Base-by-base conservation (phyloP, 2,797 vertebrate species). In the Spatula versicolor region DNA sequence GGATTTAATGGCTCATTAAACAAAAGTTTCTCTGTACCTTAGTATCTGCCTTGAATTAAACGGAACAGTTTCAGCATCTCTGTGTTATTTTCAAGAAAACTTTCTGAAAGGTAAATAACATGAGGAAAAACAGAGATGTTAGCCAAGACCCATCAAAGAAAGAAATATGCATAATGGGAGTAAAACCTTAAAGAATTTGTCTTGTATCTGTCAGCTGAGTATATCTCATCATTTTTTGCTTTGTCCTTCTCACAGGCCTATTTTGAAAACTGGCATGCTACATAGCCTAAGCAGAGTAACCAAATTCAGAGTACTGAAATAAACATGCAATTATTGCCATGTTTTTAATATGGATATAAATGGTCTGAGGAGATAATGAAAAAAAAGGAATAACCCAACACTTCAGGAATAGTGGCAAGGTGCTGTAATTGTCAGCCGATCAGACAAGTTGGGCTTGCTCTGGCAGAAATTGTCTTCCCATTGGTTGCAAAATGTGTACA, bases 311-410 rank as follows among this genome's bases (percentile, higher is more conserved):
- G 89, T 94, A 76, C 75, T 77, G 96, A 96, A 93, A 84, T 89
- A 96, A 97, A 92, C 95, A 96, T 96, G 95, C 95, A 93, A 78
- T 96, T 97, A 96, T 97, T 98, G 97, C 97, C 96, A 93, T 94
- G 91, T 72, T 85, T 87, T 84, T 88, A 86, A 87, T 90, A 95
- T 73, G 77, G 88, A 92, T 90, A 77, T 92, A 91, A 94, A 90
- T 7, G 50, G 94, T 94, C 86, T 97, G 87, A 83, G 89, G 90
- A 96, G 73, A 85, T 74, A 92, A 93, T 71, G 88, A 93, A 56
- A 90, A 50, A 93, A 94, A 93, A 74, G 54, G 94, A 93, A 76
- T 58, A 95, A 84, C 28, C 77, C 86, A 93, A 82, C 79, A 95
- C 92, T 90, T 83, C 31, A 85, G 90, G 81, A 71, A 88, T 67